These are phyloP conservation scores for Pedetes capensis DNA, from an alignment of 2,113 vertebrate species.

Conservation along the genomic window DNA sequence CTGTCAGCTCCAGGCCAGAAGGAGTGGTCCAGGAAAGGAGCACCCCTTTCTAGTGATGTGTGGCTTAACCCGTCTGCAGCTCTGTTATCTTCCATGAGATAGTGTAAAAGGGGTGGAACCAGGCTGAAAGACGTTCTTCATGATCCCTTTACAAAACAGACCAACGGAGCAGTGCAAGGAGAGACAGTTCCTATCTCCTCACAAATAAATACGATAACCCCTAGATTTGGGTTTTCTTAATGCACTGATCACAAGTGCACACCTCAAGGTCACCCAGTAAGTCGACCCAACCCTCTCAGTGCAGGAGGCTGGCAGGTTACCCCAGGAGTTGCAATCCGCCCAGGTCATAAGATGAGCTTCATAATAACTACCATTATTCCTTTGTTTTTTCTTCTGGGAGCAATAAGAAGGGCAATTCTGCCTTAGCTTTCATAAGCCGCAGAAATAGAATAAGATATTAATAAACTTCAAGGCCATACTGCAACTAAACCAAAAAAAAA, in stretches of 20 bases:
- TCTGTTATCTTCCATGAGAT: not conserved
- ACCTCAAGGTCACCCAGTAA: not conserved
- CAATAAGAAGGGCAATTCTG: not conserved
- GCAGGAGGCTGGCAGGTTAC: not conserved
- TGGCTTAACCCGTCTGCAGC: not conserved
- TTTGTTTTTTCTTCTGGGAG: not conserved
- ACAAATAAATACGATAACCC: not conserved
- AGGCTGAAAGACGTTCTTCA: not conserved
- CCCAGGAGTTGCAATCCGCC: not conserved
- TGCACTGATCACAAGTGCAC: not conserved
- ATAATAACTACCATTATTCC: not conserved
- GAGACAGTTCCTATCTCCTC: not conserved
- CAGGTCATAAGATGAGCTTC: not conserved
- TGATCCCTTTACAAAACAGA: not conserved
- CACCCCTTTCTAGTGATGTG: not conserved
- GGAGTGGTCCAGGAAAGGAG: not conserved
- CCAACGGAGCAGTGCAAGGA: not conserved
- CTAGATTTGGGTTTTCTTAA: not conserved
- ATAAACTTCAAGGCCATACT: not conserved
- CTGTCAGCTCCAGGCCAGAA: not conserved
- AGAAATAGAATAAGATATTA: not conserved
- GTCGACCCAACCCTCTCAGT: not conserved
- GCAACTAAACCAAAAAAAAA: not conserved
- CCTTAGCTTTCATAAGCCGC: not conserved
- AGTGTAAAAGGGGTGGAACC: not conserved